Conservation (phyloP, 2,797 vertebrate genomes). For the Fratercula arctica region DNA sequence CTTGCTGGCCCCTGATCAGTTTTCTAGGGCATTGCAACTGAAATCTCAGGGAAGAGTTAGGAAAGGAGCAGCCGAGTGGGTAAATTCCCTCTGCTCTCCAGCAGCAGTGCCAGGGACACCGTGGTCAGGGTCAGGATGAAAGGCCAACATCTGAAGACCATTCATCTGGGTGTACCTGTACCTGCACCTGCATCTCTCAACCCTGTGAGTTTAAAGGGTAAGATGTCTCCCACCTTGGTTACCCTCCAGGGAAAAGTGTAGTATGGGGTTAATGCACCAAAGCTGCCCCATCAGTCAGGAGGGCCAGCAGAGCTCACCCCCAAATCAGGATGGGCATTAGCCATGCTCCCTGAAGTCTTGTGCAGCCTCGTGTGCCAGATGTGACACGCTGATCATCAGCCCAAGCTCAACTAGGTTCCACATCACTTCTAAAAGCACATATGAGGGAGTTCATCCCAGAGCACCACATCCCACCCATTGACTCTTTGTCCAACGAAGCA, state of each 20-base stretch:
- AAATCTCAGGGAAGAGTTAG: background rate
- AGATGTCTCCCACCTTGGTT: background rate
- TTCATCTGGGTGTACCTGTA: background rate
- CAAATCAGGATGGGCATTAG: background rate
- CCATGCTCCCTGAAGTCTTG: background rate
- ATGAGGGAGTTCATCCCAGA: background rate
- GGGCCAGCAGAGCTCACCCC: background rate
- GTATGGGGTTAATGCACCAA: background rate
- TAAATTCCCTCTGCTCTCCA: background rate
- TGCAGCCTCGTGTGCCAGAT: background rate
- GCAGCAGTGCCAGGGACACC: background rate
- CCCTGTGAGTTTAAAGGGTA: background rate
- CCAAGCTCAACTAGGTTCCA: accelerated
- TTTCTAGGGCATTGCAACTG: background rate
- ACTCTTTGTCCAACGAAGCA: background rate
- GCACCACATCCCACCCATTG: accelerated
- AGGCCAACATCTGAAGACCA: background rate
- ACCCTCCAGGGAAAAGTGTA: background rate
- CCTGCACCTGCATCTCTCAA: background rate
- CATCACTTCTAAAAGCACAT: background rate
- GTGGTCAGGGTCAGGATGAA: background rate
- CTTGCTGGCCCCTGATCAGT: background rate
- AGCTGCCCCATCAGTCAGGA: background rate
- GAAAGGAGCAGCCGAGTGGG: background rate
- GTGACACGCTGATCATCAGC: background rate